A percentile compares a stretch with the other conserved stretches of the same genome.
phyloP scores from a whole-genome alignment of 2,888 invertebrate species.

The Operophtera brumata region DNA sequence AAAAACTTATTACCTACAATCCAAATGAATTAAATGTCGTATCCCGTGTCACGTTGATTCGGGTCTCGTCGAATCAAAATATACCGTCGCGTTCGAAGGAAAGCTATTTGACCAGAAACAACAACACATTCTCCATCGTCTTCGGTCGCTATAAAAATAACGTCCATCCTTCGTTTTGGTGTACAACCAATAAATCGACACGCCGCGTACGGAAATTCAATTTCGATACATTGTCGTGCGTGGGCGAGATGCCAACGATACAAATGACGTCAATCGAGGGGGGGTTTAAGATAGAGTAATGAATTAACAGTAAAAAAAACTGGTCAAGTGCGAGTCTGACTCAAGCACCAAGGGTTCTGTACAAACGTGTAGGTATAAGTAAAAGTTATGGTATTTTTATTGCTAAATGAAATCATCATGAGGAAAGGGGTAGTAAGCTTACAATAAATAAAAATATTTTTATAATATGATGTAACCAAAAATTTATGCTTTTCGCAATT shows the following conservation, averaged over 20 bases:
- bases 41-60: constrained; percentile 44
- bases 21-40: constrained; percentile 45
- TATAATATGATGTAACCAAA: too few species aligned
- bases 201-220: constrained; percentile 56
- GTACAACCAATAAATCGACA: constrained; percentile 54
- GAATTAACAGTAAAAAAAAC: constrained; percentile 56
- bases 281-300: constrained; percentile 46
- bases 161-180: constrained; percentile 44
- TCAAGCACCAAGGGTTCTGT: too few species aligned
- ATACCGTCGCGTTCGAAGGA: constrained; percentile 24
- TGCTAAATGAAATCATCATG: too few species aligned
- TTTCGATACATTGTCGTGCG: constrained; percentile 53
- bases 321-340: too few species aligned
- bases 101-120: constrained; percentile 35
- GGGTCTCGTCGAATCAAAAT: constrained; percentile 31
- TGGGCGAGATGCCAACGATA: constrained; percentile 58
- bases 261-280: constrained; percentile 49
- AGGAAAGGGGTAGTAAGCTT: too few species aligned
- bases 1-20: too few species aligned
- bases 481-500: too few species aligned
- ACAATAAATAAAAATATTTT: too few species aligned
- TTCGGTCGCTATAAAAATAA: constrained; percentile 47
- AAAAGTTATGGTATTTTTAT: too few species aligned
- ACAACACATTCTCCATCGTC: constrained; percentile 35
- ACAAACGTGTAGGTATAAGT: too few species aligned